Base-by-base conservation (phyloP, 64 coral and sea anemone species). In the Stichodactyla helianthus region DNA sequence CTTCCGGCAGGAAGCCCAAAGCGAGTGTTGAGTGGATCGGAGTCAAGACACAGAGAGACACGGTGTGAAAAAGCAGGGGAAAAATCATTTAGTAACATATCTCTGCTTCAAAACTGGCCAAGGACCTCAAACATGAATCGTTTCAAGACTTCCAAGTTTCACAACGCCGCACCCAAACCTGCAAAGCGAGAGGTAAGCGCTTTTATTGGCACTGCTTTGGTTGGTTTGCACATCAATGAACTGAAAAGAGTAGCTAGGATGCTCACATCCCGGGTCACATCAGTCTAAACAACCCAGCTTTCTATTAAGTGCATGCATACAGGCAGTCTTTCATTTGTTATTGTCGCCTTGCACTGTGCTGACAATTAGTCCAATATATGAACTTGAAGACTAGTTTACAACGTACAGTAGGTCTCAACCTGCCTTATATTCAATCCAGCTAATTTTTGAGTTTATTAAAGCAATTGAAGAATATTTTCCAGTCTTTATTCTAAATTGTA, bases 61-160 rank as follows among this genome's bases (percentile, higher is more conserved):
- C 25, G 20, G 12, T 27, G 11, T 31, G 4, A 26, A 74, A 74
- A 74, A 13, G 20, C 23, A 74, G 27, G 12, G 27, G 1, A 74
- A 74, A 74, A 10, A 27, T 23, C 68, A 11, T 35, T 31, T 8
- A 74, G 31, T 31, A 4, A 74, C 25, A 4, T 13, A 74, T 13
- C 26, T 74, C 25, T 26, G 68, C n/a, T 74, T 31, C 68, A 19
- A 74, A 74, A 13, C n/a, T 11, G 1, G 31, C 22, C 25, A 12
- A 74, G 25, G 10, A 74, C 4, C 68, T 81, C 78, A 53, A 81
- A 81, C 9, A 91, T 91, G 89, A 81, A 91, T 78, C 83, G 89
- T 4, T 91, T 91, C 78, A 77, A 86, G 77, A 82, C 84, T 50
- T 91, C 89, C 22, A 91, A 91, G 54, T 91, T 79, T 51, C 89